These are phyloP conservation scores for Pangasius djambal DNA, from an alignment of 2,797 vertebrate genomes.

Conservation along the genomic window DNA sequence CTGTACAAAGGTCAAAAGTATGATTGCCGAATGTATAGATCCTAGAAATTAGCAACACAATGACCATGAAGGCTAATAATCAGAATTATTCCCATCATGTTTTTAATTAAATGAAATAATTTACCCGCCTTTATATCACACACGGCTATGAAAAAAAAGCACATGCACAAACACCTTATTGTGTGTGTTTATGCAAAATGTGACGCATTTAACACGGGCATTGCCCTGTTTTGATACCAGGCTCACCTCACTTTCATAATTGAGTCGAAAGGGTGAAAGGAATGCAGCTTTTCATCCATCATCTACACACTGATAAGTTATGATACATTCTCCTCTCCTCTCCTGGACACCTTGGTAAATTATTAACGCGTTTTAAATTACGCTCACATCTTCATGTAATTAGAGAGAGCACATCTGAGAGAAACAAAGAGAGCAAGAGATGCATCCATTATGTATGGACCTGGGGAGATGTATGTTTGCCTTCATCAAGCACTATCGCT, in stretches of 20 bases:
- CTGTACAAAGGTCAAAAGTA: not conserved
- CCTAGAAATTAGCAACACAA: not conserved
- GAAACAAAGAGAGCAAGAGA: conserved; percentile 60
- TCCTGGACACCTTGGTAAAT: conserved; percentile 58
- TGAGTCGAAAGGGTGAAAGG: not conserved
- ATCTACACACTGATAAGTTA: conserved; percentile 32
- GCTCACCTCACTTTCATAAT: not conserved
- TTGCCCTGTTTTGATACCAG: not conserved
- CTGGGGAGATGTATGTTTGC: conserved; percentile 61
- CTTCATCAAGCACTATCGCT: conserved; percentile 58
- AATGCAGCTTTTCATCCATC: conserved; percentile 26
- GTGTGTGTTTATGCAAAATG: not conserved
- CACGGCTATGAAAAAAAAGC: not conserved
- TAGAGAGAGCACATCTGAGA: conserved; percentile 46
- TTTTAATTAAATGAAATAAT: not conserved
- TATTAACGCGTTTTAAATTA: conserved; percentile 69
- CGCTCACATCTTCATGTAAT: conserved; percentile 64
- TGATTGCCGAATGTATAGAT: too few relatives aligned
- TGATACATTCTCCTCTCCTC: conserved; percentile 18
- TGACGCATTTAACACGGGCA: not conserved
- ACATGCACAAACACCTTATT: not conserved
- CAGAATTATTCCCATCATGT: not conserved
- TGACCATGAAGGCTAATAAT: not conserved
- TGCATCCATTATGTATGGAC: conserved; percentile 47
- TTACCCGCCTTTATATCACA: not conserved